These are phyloP conservation scores for fruit fly (Drosophila melanogaster) DNA, from an alignment of 1,140 invertebrate genomes.

Conservation along the genomic window DNA sequence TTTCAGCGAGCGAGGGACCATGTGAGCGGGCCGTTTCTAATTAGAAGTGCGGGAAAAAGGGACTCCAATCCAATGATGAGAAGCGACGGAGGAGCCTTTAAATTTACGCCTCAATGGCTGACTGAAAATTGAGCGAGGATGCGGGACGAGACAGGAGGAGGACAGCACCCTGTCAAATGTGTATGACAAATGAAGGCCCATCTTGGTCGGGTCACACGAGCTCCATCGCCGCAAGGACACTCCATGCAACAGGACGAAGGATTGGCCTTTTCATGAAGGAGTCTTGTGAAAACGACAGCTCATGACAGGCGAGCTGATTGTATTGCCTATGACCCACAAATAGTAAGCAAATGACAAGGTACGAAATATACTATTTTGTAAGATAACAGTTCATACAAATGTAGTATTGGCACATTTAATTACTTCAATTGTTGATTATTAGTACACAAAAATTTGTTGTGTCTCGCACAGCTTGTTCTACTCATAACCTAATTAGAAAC, in stretches of 20 bases:
- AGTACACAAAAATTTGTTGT: too few relatives aligned
- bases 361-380: not conserved
- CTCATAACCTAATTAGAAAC: too few relatives aligned
- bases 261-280: slow-evolving; percentile 1
- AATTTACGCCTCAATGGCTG: slow-evolving; percentile 5
- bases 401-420: too few relatives aligned
- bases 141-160: not conserved
- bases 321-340: slow-evolving; percentile 22
- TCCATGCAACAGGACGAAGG: not conserved
- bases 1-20: not conserved
- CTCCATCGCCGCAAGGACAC: slow-evolving; percentile 22
- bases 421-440: too few relatives aligned
- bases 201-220: slow-evolving; percentile 24
- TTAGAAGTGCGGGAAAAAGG: slow-evolving; percentile 12
- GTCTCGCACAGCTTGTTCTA: too few relatives aligned
- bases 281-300: slow-evolving; percentile 13
- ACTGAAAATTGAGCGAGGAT: not conserved
- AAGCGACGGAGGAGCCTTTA: slow-evolving; percentile 16
- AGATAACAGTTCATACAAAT: too few relatives aligned
- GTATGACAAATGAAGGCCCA: slow-evolving; percentile 46
- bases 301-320: slow-evolving; percentile 42
- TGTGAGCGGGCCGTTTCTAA: slow-evolving; percentile 16
- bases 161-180: slow-evolving; percentile 22
- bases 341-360: not conserved
- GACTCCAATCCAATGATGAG: not conserved